phyloP scores from a whole-genome alignment of 2,888 invertebrate genomes.

The Andrena minutula region DNA sequence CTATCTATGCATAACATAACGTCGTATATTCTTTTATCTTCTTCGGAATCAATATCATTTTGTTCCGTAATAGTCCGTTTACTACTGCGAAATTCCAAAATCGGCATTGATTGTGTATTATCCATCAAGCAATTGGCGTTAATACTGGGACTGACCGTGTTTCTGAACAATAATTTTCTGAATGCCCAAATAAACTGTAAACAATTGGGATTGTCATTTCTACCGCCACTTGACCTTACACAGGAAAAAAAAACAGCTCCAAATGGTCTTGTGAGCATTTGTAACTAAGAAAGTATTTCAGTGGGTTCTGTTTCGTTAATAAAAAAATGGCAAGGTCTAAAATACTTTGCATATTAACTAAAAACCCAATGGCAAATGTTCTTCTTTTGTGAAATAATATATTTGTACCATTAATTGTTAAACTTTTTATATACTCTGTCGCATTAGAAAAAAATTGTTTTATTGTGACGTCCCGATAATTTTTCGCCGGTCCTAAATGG shows the following conservation, averaged over 20 bases:
- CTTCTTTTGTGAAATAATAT: neutral
- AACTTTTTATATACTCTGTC: neutral
- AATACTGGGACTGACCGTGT: neutral
- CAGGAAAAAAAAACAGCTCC: neutral
- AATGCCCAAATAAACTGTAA: conserved; percentile 2
- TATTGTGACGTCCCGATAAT: too few species aligned
- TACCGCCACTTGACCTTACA: neutral
- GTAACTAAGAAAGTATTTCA: neutral
- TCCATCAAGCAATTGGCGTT: neutral
- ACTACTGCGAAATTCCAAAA: neutral
- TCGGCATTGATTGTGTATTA: neutral
- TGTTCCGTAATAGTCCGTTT: neutral
- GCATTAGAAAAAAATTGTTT: neutral
- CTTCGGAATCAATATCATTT: neutral
- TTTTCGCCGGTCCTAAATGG: too few species aligned
- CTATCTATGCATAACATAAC: neutral
- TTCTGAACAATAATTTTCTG: neutral
- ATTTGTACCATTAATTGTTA: conserved; percentile 3
- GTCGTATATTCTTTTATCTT: neutral
- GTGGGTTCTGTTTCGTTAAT: neutral
- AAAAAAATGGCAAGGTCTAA: neutral
- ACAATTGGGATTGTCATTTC: neutral
- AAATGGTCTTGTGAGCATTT: conserved; percentile 1
- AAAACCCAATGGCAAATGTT: neutral
- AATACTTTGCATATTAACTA: neutral